Percentiles rank a stretch among this genome's conserved stretches.
Conservation (phyloP, 2,113 vertebrate species). For the Planiliza haematocheilus region DNA sequence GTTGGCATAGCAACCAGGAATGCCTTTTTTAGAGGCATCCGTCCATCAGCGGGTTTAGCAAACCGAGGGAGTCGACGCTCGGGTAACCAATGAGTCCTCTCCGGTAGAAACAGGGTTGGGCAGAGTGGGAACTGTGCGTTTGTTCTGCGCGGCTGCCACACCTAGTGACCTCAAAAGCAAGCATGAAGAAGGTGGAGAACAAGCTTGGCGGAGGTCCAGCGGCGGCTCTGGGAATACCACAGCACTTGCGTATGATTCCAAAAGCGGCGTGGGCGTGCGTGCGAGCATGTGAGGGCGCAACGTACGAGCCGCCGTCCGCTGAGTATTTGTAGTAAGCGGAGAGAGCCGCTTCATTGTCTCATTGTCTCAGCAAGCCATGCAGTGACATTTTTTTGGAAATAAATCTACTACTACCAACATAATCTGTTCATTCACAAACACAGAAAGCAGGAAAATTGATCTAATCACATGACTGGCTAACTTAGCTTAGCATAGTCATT, state of each 20-base stretch:
- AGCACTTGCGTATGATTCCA: constrained; percentile 17
- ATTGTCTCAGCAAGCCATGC: background rate
- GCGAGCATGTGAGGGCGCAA: constrained; percentile 12
- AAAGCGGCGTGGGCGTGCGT: constrained; percentile 23
- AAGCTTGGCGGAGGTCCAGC: constrained; percentile 27
- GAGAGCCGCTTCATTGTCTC: background rate
- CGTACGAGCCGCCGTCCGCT: constrained; percentile 10
- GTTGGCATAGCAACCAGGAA: constrained; percentile 39
- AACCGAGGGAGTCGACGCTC: background rate
- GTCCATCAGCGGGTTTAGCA: constrained; percentile 11
- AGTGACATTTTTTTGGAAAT: background rate
- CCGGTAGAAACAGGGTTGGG: constrained; percentile 27
- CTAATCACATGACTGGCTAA: too few species aligned
- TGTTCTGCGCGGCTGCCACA: constrained; percentile 26
- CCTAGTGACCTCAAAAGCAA: constrained; percentile 9
- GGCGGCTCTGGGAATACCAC: constrained; percentile 28
- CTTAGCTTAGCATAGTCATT: background rate
- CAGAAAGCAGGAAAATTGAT: background rate
- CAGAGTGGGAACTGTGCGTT: background rate
- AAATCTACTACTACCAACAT: background rate
- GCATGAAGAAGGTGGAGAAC: background rate
- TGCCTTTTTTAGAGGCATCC: constrained; percentile 27
- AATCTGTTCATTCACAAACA: too few species aligned
- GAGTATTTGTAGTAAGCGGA: constrained; percentile 9
- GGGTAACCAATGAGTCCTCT: background rate